Evolutionary conservation across 2,797 vertebrate genomes (phyloP).

Genomic region (Pagetopsis macropterus): DNA sequence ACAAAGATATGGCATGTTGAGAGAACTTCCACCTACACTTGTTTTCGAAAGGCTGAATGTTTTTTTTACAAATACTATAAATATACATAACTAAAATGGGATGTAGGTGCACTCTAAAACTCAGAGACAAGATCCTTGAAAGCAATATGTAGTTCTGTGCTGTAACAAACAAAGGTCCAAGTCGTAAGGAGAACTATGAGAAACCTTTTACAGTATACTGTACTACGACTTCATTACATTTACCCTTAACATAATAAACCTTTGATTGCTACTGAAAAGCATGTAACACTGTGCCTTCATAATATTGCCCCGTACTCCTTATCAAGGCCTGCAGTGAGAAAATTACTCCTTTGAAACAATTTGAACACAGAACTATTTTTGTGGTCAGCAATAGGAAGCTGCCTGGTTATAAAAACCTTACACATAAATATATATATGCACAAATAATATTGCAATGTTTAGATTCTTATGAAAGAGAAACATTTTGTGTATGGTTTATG

Average conservation of each 20-base stretch:
- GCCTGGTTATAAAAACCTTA: slow-evolving; percentile 49
- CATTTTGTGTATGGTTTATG: slow-evolving; percentile 57
- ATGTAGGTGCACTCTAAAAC: slow-evolving; percentile 32
- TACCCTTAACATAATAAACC: slow-evolving; percentile 15
- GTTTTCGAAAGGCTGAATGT: slow-evolving; percentile 15
- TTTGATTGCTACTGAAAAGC: slow-evolving; percentile 64
- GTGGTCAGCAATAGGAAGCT: slow-evolving; percentile 72
- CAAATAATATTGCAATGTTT: slow-evolving; percentile 66
- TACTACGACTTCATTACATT: slow-evolving; percentile 28
- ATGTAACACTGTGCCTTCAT: slow-evolving; percentile 79
- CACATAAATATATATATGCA: slow-evolving; percentile 59
- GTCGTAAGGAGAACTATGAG: background rate
- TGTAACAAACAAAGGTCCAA: slow-evolving; percentile 37
- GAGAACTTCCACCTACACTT: background rate
- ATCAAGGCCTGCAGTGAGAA: slow-evolving; percentile 56
- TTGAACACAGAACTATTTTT: slow-evolving; percentile 74
- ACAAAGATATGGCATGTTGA: slow-evolving; percentile 5
- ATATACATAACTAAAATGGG: slow-evolving; percentile 29
- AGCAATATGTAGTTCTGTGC: slow-evolving; percentile 60
- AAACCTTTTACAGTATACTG: slow-evolving; percentile 24
- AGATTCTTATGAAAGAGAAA: slow-evolving; percentile 53
- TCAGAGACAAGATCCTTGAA: slow-evolving; percentile 40
- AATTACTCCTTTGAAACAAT: slow-evolving; percentile 52
- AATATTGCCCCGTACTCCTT: slow-evolving; percentile 33
- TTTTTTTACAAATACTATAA: slow-evolving; percentile 26